Conservation (phyloP, 2,888 invertebrate species). For the Phortica magna region DNA sequence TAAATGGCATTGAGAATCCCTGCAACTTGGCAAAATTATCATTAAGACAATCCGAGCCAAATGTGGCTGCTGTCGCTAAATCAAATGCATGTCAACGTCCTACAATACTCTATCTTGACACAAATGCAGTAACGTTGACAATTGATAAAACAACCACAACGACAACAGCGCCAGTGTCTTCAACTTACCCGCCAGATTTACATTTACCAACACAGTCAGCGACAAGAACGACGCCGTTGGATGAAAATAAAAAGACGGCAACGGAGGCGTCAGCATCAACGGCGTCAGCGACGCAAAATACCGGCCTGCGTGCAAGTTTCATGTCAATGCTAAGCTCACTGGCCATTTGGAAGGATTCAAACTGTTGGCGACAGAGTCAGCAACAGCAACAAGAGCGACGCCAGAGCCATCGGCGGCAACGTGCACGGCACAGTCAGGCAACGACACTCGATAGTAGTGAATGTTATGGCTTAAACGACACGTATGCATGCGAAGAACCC, state of each 20-base stretch:
- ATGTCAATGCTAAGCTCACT: constrained; percentile 67
- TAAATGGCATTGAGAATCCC: neutral
- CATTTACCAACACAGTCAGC: neutral
- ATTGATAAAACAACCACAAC: neutral
- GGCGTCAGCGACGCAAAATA: neutral
- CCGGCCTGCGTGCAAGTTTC: constrained; percentile 61
- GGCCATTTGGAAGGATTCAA: constrained; percentile 60
- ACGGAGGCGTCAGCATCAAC: neutral
- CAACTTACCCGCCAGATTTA: neutral
- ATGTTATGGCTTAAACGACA: neutral
- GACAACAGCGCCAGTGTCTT: neutral
- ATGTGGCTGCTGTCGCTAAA: constrained; percentile 13
- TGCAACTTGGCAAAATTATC: neutral
- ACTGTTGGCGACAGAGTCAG: constrained; percentile 14
- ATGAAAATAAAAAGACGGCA: neutral
- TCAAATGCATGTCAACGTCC: neutral
- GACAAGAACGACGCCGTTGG: constrained; percentile 13
- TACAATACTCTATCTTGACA: neutral
- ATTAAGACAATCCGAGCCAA: constrained; percentile 24
- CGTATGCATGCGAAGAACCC: neutral
- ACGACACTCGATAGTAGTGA: constrained; percentile 36
- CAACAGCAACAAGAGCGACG: constrained; percentile 48
- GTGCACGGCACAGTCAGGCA: constrained; percentile 49
- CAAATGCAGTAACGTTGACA: neutral
- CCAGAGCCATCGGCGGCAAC: constrained; percentile 45